Percentiles rank a stretch among this genome's conserved stretches.
These are phyloP conservation scores for Cosmopolites sordidus DNA, from an alignment of 2,888 invertebrate genomes.

Conservation along the genomic window DNA sequence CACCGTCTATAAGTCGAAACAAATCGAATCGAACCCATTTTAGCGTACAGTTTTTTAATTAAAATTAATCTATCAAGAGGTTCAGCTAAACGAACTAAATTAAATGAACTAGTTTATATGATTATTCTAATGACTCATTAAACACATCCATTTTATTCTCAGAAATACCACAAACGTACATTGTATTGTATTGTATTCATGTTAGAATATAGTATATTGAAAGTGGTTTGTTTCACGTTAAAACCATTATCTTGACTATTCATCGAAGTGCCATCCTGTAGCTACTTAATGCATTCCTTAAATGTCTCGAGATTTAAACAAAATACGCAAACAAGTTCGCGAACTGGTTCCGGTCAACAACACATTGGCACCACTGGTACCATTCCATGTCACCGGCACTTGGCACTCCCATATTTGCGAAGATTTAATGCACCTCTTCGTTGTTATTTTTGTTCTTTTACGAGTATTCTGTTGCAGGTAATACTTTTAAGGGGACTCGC, in stretches of 20 bases:
- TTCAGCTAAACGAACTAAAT: no score
- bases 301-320: constrained; percentile 4
- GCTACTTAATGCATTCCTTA: neutral
- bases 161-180: no score
- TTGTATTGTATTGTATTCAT: no score
- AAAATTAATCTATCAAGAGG: no score
- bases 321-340: constrained; percentile 14
- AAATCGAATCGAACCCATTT: no score
- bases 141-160: no score
- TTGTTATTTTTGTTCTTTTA: neutral
- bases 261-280: neutral
- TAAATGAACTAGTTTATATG: no score
- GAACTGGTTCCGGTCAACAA: constrained; percentile 13
- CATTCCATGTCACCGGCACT: constrained; percentile 2
- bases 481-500: neutral
- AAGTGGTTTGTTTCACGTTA: neutral
- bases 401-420: constrained; percentile 11
- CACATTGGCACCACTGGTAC: constrained; percentile 6
- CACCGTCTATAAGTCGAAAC: no score
- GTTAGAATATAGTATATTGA: no score
- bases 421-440: constrained; percentile 2
- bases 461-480: constrained; percentile 4
- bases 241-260: neutral
- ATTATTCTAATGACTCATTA: no score
- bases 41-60: no score